Base-by-base conservation (phyloP, 2,797 vertebrate species). In the Babyrousa celebensis region DNA sequence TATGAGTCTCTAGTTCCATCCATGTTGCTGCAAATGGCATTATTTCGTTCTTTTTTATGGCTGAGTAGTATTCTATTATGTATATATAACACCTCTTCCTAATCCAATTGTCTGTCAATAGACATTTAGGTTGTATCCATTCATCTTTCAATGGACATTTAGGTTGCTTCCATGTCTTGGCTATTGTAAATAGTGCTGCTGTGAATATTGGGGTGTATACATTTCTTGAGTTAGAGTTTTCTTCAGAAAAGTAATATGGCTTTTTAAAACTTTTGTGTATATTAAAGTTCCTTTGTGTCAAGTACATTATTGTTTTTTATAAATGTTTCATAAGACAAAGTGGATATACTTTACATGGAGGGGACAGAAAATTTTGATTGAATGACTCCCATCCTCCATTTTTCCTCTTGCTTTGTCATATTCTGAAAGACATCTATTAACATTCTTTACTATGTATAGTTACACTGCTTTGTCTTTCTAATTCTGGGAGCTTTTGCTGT, bases 391-490 rank as follows among this genome's bases (percentile, higher is more conserved):
- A 65, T 67, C 9, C n/a, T 72, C n/a, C 12, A 54, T 85, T 52
- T 72, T 80, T 79, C 63, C 36, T 36, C 25, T 85, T 95, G 27
- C 32, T 85, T 14, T 85, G 56, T 85, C n/a, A 86, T 72, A 72
- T 85, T 93, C 80, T 86, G 67, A 90, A 90, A 80, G 82, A 80
- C 21, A 90, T 32, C 18, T 85, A 40, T 67, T 93, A 93, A 68
- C 25, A 89, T 85, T 85, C 58, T 54, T 79, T 16, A 67, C 25
- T 60, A n/a, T 68, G 12, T 67, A 12, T 89, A 56, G 32, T 72
- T 58, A 74, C 72, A 79, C 21, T 60, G 17, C 12, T 70, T 89
- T 71, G 40, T 89, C 71, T 78, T 70, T 58, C 32, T 89, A 78
- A 43, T 78, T 93, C 67, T 85, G 67, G 80, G n/a, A 74, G 16